Evolutionary conservation across 1,140 invertebrate species (phyloP), one percentile per base, ranked within the genome.

Genomic region (Papilio polyxenes): DNA sequence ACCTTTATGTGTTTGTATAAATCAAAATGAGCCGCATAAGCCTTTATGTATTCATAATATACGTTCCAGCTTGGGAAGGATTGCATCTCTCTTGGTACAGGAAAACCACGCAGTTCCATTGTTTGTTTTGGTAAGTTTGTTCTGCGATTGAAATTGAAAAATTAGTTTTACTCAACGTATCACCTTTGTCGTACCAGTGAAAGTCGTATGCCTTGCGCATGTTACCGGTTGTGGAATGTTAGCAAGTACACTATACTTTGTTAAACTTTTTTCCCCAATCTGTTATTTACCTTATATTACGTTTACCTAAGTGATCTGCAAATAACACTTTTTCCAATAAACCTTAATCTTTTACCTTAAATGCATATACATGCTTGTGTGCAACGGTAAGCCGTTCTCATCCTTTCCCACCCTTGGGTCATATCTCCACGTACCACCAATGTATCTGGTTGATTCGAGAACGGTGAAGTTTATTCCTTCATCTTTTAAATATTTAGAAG

Each of bases 361-460:
- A 85, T 93, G 85, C 85, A 91, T 94, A 88, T 97, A 97, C 96
- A 97, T 96, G 91, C 96, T 96, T 4, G 96, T 96, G 85, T 96
- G 95, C 59, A 96, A 88, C 4, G 95, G 95, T 40, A 95, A 75
- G 3, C 95, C 95, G 88, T 95, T 89, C 81, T 95, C 90, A 87
- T 96, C 95, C 0, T 83, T 89, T 0, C 95, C 96, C 31, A 94
- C 90, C 51, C 94, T 86, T 15, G 96, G 95, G 11, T 95, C 95
- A 87, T 96, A 97, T 13, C 95, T 91, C 96, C 96, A 94, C 10
- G 96, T 95, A 10, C 96, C 96, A 10, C 96, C 96, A 4, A 97
- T 88, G 59, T 93, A 87, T 72, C 83, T 83, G 0, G 92, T 91
- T 3, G 89, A 84, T 86, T 94, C 93, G 10, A 93, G 82, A 23